Evolutionary conservation across 2,797 vertebrate species (phyloP).

Genomic region (Acridotheres tristis): DNA sequence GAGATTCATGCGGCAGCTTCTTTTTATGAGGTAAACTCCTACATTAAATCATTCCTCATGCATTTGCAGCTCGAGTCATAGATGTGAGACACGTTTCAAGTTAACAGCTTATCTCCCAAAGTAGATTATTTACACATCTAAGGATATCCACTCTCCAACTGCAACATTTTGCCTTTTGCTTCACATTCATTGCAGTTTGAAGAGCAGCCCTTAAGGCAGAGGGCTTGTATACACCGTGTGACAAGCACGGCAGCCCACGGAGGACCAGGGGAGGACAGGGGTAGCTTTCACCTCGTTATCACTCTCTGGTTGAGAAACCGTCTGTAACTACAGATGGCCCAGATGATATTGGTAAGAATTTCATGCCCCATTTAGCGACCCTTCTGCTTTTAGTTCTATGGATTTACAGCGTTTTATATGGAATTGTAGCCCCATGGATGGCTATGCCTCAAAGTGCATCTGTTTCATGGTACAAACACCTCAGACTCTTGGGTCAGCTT

Average conservation of each 20-base stretch:
- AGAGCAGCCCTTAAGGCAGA: background rate
- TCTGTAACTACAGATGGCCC: background rate
- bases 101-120: background rate
- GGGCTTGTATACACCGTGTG: background rate
- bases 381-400: background rate
- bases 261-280: background rate
- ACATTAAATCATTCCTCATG: background rate
- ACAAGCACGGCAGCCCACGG: background rate
- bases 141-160: accelerated
- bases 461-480: background rate
- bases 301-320: background rate
- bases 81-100: background rate
- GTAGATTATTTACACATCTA: background rate
- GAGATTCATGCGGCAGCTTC: background rate
- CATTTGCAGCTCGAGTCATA: background rate
- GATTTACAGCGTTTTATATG: background rate
- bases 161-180: background rate
- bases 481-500: background rate
- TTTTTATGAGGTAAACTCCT: background rate
- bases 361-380: background rate
- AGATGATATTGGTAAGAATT: background rate
- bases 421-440: background rate
- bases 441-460: background rate
- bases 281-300: background rate
- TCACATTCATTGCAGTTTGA: background rate